These are phyloP conservation scores for Psix sp. DNA, from an alignment of 1,140 invertebrate species.

Conservation along the genomic window DNA sequence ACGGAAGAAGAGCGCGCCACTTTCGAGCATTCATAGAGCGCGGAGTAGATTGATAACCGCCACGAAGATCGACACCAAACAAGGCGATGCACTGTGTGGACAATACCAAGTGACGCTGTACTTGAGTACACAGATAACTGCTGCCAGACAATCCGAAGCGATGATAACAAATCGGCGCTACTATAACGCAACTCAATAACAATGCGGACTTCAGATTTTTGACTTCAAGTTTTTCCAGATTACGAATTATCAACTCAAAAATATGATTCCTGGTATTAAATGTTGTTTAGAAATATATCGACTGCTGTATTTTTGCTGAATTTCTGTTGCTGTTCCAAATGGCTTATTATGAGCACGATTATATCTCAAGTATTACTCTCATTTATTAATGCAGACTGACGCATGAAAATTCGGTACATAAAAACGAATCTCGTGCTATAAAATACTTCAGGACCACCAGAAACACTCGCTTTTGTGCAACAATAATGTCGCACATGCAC, in stretches of 20 bases:
- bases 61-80: constrained; percentile 2
- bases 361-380: too few relatives aligned
- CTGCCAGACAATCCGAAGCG: not conserved
- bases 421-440: too few relatives aligned
- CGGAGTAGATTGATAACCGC: not conserved
- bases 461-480: too few relatives aligned
- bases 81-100: not conserved
- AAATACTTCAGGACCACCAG: too few relatives aligned
- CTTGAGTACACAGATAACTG: constrained; percentile 6
- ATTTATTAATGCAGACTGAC: too few relatives aligned
- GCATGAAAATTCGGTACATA: too few relatives aligned
- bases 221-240: not conserved
- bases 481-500: too few relatives aligned
- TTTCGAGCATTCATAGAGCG: not conserved
- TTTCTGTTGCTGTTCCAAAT: too few relatives aligned
- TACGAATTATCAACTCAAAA: not conserved
- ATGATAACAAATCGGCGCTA: too few relatives aligned
- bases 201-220: constrained; percentile 19
- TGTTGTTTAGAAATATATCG: too few relatives aligned
- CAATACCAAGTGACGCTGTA: not conserved
- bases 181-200: constrained; percentile 19
- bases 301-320: too few relatives aligned
- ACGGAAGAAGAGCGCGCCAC: not conserved
- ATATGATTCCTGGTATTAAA: not conserved
- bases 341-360: too few relatives aligned